Percentiles rank a stretch among this genome's conserved stretches.
Evolutionary conservation across 2,113 vertebrate species (phyloP).

Genomic region (Phalacrocorax aristotelis): DNA sequence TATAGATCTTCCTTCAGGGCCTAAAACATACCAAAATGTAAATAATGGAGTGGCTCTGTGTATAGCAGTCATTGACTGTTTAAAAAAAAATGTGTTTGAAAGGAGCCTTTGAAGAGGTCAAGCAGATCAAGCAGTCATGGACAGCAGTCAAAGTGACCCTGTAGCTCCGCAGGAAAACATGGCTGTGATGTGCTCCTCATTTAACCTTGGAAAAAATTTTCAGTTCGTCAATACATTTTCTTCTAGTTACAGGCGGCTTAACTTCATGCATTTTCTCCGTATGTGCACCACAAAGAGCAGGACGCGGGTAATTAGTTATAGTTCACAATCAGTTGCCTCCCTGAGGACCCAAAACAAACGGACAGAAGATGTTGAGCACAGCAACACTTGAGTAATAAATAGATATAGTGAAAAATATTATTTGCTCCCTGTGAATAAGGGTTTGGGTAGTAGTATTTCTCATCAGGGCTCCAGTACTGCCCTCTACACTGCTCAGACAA

Average conservation of each 20-base stretch:
- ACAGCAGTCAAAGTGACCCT: neutral
- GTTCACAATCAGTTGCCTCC: neutral
- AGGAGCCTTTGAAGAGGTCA: neutral
- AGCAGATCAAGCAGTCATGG: neutral
- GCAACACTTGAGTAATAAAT: neutral
- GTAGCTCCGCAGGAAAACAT: neutral
- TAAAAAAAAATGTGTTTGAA: neutral
- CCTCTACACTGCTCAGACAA: neutral
- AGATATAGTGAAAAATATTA: neutral
- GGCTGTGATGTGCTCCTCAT: neutral
- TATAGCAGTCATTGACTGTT: neutral
- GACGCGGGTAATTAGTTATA: neutral
- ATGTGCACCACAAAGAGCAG: neutral
- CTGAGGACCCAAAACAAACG: neutral
- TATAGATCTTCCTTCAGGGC: neutral
- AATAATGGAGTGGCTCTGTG: neutral
- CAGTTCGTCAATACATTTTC: neutral
- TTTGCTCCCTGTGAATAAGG: neutral
- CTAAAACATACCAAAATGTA: neutral
- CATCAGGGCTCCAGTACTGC: neutral
- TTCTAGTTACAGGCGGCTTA: neutral
- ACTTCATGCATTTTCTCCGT: neutral
- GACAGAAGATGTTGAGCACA: neutral
- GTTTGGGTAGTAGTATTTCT: neutral
- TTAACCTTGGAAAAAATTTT: neutral